These are phyloP conservation scores for Chiloscyllium plagiosum DNA, from an alignment of 2,113 vertebrate species.

Conservation along the genomic window DNA sequence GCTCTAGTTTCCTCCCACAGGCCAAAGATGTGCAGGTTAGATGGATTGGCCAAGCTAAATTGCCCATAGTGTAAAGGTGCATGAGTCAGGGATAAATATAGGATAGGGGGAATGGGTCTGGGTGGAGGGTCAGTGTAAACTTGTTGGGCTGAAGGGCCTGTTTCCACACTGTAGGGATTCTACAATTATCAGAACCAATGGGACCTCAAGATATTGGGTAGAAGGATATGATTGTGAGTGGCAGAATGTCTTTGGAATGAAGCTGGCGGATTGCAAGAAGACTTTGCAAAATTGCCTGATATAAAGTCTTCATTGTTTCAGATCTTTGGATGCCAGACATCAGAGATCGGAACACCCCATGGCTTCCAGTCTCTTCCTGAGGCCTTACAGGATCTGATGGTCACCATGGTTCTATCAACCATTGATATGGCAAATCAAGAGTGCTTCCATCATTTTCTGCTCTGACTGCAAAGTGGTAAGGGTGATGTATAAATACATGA, in stretches of 20 bases:
- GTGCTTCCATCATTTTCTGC: not conserved
- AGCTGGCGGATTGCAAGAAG: not conserved
- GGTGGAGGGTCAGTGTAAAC: too few species aligned
- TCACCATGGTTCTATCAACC: not conserved
- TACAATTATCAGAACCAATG: not conserved
- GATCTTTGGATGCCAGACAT: not conserved
- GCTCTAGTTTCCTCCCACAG: too few species aligned
- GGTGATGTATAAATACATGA: not conserved
- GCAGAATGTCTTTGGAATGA: not conserved
- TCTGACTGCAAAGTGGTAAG: not conserved
- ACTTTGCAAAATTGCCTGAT: not conserved
- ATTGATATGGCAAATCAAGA: not conserved
- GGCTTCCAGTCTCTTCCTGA: not conserved
- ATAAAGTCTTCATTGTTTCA: not conserved
- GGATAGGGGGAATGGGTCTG: too few species aligned
- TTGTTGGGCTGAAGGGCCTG: too few species aligned
- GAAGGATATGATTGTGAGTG: not conserved
- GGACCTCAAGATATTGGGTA: not conserved
- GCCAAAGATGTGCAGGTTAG: too few species aligned
- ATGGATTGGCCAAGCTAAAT: too few species aligned
- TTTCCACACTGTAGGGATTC: too few species aligned
- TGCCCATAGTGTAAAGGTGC: too few species aligned
- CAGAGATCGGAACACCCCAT: not conserved
- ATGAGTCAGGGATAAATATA: too few species aligned
- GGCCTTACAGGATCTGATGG: not conserved